Percentiles rank a stretch among this genome's conserved stretches.
phyloP scores from a whole-genome alignment of 2,797 vertebrate species.

The Hoplostethus mediterraneus region DNA sequence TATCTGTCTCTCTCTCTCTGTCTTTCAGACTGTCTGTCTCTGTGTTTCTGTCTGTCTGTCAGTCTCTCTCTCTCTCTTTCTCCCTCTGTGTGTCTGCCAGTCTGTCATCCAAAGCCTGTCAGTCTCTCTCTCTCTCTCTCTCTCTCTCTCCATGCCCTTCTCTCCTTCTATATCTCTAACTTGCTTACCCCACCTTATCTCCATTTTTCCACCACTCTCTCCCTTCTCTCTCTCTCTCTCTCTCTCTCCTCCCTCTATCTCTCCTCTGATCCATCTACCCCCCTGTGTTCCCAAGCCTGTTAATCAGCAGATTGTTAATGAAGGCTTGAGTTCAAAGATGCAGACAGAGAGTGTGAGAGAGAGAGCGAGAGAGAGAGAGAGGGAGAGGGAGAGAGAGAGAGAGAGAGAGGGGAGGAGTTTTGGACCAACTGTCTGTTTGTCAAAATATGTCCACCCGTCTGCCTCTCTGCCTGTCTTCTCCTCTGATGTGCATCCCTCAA shows the following conservation, averaged over 20 bases:
- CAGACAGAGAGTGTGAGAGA: constrained; percentile 17
- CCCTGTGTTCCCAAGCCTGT: constrained; percentile 75
- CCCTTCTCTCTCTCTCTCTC: constrained; percentile 40
- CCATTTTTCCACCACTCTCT: constrained; percentile 6
- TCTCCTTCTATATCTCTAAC: constrained; percentile 16
- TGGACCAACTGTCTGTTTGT: constrained; percentile 83
- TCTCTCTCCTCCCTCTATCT: constrained; percentile 42
- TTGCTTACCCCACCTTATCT: background rate
- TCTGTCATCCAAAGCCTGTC: constrained; percentile 7
- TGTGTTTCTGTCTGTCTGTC: background rate
- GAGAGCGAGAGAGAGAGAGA: constrained; percentile 24
- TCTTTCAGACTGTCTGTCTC: no score
- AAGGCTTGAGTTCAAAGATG: constrained; percentile 84
- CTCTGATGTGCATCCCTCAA: constrained; percentile 80
- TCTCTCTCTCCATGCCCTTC: constrained; percentile 8
- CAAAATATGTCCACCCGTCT: constrained; percentile 80
- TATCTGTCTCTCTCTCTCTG: no score
- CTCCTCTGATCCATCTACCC: constrained; percentile 72
- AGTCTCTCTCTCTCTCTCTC: constrained; percentile 7
- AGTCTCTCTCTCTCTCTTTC: constrained; percentile 29
- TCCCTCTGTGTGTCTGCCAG: constrained; percentile 37
- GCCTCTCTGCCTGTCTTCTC: constrained; percentile 76
- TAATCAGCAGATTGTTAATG: constrained; percentile 86
- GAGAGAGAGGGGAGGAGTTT: constrained; percentile 72
- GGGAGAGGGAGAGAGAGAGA: constrained; percentile 53